A percentile compares a stretch with the other conserved stretches of the same genome.
Conservation (phyloP, 2,113 vertebrate genomes). For the Strix aluco region DNA sequence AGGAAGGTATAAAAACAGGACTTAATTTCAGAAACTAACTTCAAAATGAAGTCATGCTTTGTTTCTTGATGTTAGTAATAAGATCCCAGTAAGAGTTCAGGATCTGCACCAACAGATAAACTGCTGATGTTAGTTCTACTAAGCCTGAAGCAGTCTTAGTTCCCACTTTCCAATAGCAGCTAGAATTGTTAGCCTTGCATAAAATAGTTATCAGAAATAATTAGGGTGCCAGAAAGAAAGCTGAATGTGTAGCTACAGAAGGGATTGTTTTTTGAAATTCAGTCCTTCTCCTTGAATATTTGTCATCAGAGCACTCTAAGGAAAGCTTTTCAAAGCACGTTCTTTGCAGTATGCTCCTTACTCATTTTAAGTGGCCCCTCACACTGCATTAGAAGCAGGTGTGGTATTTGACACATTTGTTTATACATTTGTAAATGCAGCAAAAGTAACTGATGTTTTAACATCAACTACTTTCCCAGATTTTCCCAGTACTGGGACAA, state of each 20-base stretch:
- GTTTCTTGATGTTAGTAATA: neutral
- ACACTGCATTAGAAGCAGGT: neutral
- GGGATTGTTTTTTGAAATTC: neutral
- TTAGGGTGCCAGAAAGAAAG: neutral
- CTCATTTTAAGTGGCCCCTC: neutral
- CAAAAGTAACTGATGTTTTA: neutral
- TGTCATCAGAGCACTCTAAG: neutral
- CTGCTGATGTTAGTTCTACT: neutral
- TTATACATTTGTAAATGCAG: neutral
- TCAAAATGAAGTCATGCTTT: neutral
- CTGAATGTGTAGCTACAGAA: neutral
- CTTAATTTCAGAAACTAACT: neutral
- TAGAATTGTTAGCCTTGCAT: conserved; percentile 1
- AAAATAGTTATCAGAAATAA: conserved; percentile 14
- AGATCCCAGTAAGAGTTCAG: neutral
- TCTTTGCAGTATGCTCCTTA: neutral
- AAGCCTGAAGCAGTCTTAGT: neutral
- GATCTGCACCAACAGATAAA: neutral
- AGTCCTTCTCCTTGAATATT: neutral
- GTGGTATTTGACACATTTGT: neutral
- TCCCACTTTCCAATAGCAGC: neutral
- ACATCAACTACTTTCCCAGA: neutral
- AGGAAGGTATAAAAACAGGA: neutral
- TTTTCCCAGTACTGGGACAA: neutral
- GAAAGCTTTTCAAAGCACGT: neutral